Percentiles rank a stretch among this genome's conserved stretches.
Conservation (phyloP, 1,140 invertebrate species). For the Hestina assimilis region DNA sequence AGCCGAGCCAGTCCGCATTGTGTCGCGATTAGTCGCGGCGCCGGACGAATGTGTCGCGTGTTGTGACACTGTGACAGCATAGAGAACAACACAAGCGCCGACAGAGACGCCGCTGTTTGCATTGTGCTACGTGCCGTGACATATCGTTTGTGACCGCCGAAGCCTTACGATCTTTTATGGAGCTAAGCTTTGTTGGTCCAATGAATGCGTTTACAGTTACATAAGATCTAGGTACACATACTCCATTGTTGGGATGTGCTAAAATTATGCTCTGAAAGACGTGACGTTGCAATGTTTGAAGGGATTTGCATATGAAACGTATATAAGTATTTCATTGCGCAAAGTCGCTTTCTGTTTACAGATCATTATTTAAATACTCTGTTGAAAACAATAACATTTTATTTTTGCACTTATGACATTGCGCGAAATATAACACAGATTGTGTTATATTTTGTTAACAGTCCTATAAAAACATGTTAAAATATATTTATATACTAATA, state of each 20-base stretch:
- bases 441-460: too few species aligned
- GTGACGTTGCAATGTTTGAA: slow-evolving; percentile 18
- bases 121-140: slow-evolving; percentile 72
- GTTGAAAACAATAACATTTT: neutral
- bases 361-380: neutral
- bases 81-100: slow-evolving; percentile 48
- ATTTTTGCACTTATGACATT: neutral
- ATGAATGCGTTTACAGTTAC: slow-evolving; percentile 21
- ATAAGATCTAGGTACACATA: slow-evolving; percentile 12
- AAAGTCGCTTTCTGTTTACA: neutral
- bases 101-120: slow-evolving; percentile 70
- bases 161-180: slow-evolving; percentile 52
- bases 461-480: too few species aligned
- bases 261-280: neutral
- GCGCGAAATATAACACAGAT: too few species aligned
- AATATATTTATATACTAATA: too few species aligned
- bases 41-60: slow-evolving; percentile 46
- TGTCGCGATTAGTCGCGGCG: slow-evolving; percentile 62
- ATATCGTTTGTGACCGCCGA: slow-evolving; percentile 61
- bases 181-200: slow-evolving; percentile 37
- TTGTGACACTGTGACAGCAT: slow-evolving; percentile 53
- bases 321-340: neutral
- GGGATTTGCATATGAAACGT: slow-evolving; percentile 17
- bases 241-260: slow-evolving; percentile 13
- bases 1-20: slow-evolving; percentile 39